Evolutionary conservation across 2,888 invertebrate species (phyloP).

Genomic region (Tenthredo amoena): DNA sequence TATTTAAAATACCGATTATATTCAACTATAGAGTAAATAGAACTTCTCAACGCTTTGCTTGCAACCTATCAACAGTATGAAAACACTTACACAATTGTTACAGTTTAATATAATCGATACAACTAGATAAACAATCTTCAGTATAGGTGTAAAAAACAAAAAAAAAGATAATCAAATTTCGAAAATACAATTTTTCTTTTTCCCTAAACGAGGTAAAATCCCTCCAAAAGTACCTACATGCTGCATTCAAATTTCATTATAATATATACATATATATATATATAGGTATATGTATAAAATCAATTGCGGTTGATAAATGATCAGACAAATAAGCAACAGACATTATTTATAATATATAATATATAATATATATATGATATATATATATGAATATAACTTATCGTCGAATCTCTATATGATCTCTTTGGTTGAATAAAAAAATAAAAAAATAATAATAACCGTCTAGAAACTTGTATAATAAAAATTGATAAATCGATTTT

Average conservation of each 20-base stretch:
- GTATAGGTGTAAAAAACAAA: background rate
- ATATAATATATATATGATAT: background rate
- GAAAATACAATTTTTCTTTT: background rate
- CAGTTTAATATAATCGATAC: background rate
- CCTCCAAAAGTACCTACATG: background rate
- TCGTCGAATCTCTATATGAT: background rate
- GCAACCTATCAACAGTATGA: conserved; percentile 40
- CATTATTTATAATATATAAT: background rate
- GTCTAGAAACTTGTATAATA: background rate
- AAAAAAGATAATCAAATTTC: background rate
- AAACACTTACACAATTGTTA: conserved; percentile 10
- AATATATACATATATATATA: too few relatives aligned
- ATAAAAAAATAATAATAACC: background rate
- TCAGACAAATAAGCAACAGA: background rate
- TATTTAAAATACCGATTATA: conserved; percentile 40
- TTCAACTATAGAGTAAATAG: conserved; percentile 18
- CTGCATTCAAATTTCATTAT: conserved; percentile 4
- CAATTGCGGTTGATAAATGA: background rate
- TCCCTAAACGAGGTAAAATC: too few relatives aligned
- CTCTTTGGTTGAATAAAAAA: background rate
- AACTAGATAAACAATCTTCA: conserved; percentile 34
- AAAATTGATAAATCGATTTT: background rate
- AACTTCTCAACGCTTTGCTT: conserved; percentile 15
- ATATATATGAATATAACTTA: background rate
- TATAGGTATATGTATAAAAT: too few relatives aligned